Base-by-base conservation (phyloP, 2,888 invertebrate genomes). In the Eupithecia insigniata region DNA sequence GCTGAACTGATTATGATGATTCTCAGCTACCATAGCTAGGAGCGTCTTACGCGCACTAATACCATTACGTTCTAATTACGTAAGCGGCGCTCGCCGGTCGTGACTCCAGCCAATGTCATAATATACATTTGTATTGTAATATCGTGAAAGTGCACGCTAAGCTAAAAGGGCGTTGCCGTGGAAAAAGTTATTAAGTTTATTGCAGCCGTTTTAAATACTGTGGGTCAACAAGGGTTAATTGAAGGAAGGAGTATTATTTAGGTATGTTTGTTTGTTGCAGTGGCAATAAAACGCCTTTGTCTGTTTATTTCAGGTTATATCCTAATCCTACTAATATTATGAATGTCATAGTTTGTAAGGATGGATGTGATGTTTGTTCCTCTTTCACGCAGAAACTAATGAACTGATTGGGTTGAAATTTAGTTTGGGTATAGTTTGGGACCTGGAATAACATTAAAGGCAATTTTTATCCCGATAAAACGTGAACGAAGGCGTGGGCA, bases 71-170 rank as follows among this genome's bases (percentile, higher is more conserved):
- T 62, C n/a, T 62, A 62, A 62, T 62, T 43, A 43, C 26, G 65
- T 43, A 65, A 65, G 22, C 32, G n/a, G 2, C 32, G 18, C 22
- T 1, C 51, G 58, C n/a, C 32, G 36, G 36, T 36, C 65, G 65
- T 65, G 65, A 39, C 65, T 65, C 26, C 1, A 36, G 16, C 65
- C 65, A 65, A 65, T 65, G 39, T 43, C 65, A 65, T 65, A 65
- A 65, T 32, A 18, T 43, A 16, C 65, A 28, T 65, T 65, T 65
- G 64, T 60, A 60, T 30, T 62, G 16, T 62, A 62, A 62, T 22
- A 62, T 66, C n/a, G 28, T 34, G 66, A 51, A 51, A 51, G 51
- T 67, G 51, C 66, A 67, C 22, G 51, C 36, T 6, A 60, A 30
- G 60, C 60, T 55, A 7, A 26, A 12, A 55, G 22, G 55, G 55